These are phyloP conservation scores for Ficedula albicollis DNA, from an alignment of 2,797 vertebrate genomes.

Conservation along the genomic window DNA sequence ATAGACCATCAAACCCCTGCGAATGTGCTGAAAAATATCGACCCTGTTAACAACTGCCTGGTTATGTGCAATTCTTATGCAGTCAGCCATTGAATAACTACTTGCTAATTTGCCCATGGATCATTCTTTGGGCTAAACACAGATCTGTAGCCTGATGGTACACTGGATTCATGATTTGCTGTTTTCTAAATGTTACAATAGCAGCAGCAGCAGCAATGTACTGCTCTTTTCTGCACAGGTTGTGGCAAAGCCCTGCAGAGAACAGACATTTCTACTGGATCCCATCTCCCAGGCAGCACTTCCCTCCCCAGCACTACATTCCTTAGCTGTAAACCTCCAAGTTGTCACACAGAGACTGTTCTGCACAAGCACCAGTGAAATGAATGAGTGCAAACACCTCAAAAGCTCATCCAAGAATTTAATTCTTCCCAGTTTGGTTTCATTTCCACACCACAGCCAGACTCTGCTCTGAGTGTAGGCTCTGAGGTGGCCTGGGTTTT, in stretches of 20 bases:
- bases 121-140: neutral
- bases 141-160: neutral
- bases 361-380: neutral
- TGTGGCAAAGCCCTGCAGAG: neutral
- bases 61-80: neutral
- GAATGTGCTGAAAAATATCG: neutral
- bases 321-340: neutral
- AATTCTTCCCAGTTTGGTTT: neutral
- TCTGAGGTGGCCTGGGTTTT: neutral
- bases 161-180: neutral
- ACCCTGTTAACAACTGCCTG: neutral
- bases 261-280: neutral
- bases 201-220: neutral
- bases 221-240: neutral
- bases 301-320: neutral
- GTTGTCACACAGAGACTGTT: neutral
- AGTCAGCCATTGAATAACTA: neutral
- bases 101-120: neutral
- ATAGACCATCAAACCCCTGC: neutral
- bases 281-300: neutral
- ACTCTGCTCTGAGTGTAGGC: neutral
- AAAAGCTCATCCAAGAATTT: neutral
- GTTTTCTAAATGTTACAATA: neutral
- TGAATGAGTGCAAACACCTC: neutral
- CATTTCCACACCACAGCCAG: neutral